Evolutionary conservation across 2,113 vertebrate species (phyloP).

Genomic region (Scophthalmus maximus): DNA sequence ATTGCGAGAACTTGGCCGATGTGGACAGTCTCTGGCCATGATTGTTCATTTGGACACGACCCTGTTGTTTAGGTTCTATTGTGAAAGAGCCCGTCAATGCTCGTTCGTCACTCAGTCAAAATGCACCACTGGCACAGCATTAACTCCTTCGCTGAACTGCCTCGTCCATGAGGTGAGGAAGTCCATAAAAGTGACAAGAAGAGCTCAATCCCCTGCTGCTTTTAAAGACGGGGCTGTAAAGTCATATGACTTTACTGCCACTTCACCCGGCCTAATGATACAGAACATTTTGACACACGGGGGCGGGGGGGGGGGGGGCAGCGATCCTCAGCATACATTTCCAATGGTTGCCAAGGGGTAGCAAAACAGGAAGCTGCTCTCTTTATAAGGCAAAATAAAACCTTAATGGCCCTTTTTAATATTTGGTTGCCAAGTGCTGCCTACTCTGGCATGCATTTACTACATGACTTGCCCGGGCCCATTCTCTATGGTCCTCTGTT

Average conservation of each 20-base stretch:
- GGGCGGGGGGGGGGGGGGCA: conserved; percentile 4
- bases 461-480: conserved; percentile 17
- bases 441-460: conserved; percentile 58
- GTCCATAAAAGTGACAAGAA: conserved; percentile 71
- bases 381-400: conserved; percentile 71
- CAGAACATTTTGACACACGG: conserved; percentile 42
- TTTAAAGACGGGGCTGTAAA: conserved; percentile 75
- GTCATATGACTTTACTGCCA: conserved; percentile 61
- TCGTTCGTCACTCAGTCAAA: conserved; percentile 16
- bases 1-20: not conserved
- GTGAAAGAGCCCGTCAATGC: conserved; percentile 10
- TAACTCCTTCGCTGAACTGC: conserved; percentile 33
- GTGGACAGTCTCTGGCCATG: not conserved
- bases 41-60: not conserved
- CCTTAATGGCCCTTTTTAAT: conserved; percentile 64
- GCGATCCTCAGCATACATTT: conserved; percentile 10
- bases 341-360: conserved; percentile 15
- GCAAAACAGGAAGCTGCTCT: conserved; percentile 64
- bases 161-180: conserved; percentile 35
- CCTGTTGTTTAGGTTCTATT: conserved; percentile 14
- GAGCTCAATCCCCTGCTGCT: conserved; percentile 45
- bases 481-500: conserved; percentile 34
- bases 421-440: conserved; percentile 72
- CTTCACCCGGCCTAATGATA: conserved; percentile 64
- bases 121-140: conserved; percentile 17